phyloP scores from a whole-genome alignment of 2,888 invertebrate species.

The Epirrita christyi region DNA sequence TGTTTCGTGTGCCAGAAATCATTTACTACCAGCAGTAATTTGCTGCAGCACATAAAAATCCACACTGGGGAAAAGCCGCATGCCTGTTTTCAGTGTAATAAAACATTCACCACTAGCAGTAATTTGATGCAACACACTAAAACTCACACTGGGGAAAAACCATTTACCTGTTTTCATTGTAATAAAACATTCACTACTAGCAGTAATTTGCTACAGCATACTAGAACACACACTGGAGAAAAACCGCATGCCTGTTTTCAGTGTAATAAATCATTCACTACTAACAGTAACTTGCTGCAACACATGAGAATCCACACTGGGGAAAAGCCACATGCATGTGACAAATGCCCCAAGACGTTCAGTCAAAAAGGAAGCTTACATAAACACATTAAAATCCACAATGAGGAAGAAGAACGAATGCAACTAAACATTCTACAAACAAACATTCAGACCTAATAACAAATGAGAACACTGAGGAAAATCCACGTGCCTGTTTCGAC shows the following conservation, averaged over 20 bases:
- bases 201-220: background rate
- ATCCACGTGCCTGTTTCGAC: no score
- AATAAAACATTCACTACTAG: background rate
- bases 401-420: background rate
- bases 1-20: background rate
- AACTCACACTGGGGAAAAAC: slow-evolving; percentile 1
- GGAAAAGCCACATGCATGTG: slow-evolving; percentile 15
- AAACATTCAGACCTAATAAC: no score
- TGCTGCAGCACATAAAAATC: background rate
- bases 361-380: slow-evolving; percentile 19
- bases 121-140: background rate
- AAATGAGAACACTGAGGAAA: no score
- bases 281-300: background rate
- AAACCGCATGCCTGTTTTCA: background rate
- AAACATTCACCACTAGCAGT: background rate
- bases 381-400: slow-evolving; percentile 22
- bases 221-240: background rate
- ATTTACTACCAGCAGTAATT: background rate
- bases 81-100: background rate
- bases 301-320: background rate
- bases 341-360: slow-evolving; percentile 22
- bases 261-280: background rate
- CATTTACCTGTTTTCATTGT: background rate
- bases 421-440: background rate
- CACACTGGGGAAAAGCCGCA: background rate